These are phyloP conservation scores for Clanis bilineata DNA, from an alignment of 2,888 invertebrate genomes.

Conservation along the genomic window DNA sequence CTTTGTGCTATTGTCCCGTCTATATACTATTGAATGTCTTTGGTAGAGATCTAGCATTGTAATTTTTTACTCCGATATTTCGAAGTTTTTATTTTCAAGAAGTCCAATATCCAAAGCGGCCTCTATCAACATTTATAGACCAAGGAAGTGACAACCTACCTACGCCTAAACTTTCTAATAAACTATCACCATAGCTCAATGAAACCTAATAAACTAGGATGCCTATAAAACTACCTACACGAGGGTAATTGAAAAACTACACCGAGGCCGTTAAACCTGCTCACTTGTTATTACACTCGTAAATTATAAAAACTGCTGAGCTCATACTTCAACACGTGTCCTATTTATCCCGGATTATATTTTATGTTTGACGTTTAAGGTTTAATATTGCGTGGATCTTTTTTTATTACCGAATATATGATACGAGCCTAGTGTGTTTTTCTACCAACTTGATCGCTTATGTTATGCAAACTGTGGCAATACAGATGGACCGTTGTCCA, in stretches of 20 bases:
- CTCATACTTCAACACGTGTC: neutral
- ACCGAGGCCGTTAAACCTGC: constrained; percentile 14
- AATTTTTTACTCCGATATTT: too few species aligned
- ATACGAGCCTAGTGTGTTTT: too few species aligned
- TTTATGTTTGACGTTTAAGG: neutral
- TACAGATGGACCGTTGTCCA: too few species aligned
- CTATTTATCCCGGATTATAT: neutral
- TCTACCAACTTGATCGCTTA: too few species aligned
- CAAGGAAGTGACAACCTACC: neutral
- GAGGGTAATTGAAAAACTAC: constrained; percentile 19
- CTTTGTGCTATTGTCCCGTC: too few species aligned
- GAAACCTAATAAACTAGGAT: constrained; percentile 5
- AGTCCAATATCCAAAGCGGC: too few species aligned
- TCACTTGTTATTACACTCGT: constrained; percentile 10
- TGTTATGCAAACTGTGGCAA: too few species aligned
- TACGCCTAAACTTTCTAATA: too few species aligned
- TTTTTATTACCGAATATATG: neutral
- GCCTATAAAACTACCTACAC: neutral
- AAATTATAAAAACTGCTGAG: constrained; percentile 15
- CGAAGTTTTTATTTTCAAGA: too few species aligned
- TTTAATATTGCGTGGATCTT: neutral
- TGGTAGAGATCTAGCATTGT: too few species aligned
- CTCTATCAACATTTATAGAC: too few species aligned
- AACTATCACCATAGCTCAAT: neutral
- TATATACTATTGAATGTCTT: too few species aligned